phyloP scores from a whole-genome alignment of 2,888 invertebrate species.

The Leptinotarsa haldemani region DNA sequence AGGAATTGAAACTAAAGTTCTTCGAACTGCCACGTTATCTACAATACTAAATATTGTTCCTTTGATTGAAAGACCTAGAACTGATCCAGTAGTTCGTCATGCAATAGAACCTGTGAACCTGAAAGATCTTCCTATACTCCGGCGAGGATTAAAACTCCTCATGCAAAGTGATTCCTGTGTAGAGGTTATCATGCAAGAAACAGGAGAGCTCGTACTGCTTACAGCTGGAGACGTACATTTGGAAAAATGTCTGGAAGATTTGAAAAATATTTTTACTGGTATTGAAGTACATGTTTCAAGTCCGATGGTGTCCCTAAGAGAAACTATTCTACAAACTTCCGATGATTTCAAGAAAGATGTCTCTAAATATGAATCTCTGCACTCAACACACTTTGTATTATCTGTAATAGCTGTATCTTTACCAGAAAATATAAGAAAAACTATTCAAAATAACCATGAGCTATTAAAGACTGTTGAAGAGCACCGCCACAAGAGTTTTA shows the following conservation, averaged over 20 bases:
- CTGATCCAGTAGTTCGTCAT: constrained; percentile 89
- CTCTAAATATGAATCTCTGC: constrained; percentile 42
- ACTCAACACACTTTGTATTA: constrained; percentile 64
- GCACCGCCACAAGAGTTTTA: constrained; percentile 57
- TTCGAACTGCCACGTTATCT: constrained; percentile 92
- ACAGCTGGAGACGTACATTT: constrained; percentile 98
- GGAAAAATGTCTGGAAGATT: constrained; percentile 93
- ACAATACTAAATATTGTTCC: constrained; percentile 85
- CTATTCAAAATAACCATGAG: constrained; percentile 78
- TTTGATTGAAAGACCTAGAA: constrained; percentile 84
- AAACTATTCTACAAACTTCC: constrained; percentile 79
- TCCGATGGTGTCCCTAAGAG: constrained; percentile 96
- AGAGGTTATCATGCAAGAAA: constrained; percentile 88
- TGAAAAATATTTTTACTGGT: constrained; percentile 84
- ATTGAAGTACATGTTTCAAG: constrained; percentile 90
- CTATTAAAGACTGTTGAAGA: constrained; percentile 75
- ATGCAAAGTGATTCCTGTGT: constrained; percentile 97
- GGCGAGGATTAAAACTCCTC: constrained; percentile 83
- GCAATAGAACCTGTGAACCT: constrained; percentile 90
- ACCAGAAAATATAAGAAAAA: constrained; percentile 75
- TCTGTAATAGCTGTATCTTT: constrained; percentile 83
- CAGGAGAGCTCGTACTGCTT: constrained; percentile 93
- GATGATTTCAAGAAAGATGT: constrained; percentile 84
- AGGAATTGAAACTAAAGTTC: constrained; percentile 83
- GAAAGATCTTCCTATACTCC: constrained; percentile 79